Base-by-base conservation (phyloP, 2,113 vertebrate species). In the Elaphurus davidianus region DNA sequence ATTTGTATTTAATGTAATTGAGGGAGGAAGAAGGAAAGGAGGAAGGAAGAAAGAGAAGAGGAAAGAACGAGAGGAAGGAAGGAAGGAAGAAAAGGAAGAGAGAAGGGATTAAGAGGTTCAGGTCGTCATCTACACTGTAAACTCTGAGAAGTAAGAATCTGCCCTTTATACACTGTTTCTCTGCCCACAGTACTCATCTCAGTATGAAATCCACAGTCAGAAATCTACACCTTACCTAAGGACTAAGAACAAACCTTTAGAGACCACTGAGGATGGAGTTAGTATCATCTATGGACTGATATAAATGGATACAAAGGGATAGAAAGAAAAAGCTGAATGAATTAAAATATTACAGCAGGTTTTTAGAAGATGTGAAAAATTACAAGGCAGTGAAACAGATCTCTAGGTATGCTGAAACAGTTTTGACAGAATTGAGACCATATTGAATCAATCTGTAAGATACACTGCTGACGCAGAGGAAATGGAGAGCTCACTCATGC, bases 381-480 rank as follows among this genome's bases (percentile, higher is more conserved):
- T 55, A 59, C 25, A 82, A 87, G 71, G 9, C 67, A 82, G 7
- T 89, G 59, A 91, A 97, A 90, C 23, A 97, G 30, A 83, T 96
- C 78, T 96, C 92, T 45, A 92, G 47, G n/a, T 82, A 82, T 71
- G 33, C 79, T 21, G 87, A 43, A 87, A 86, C 57, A 33, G 85
- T 94, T 95, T 55, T 96, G 67, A 91, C 36, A 92, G 78, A 96
- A 78, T 25, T 67, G 87, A 95, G 79, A 87, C 55, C 52, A 13
- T 84, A 98, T n/a, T 93, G 93, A 98, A 84, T 90, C 89, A 97
- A 93, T 96, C 97, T 94, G 36, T 87, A 71, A 98, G 89, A 89
- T 74, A 84, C 90, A 95, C 79, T 87, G 86, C 98, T 97, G 88
- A 98, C 91, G 95, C 82, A 91, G 40, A 93, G 82, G 87, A 94